Conservation (phyloP, 2,888 invertebrate genomes). For the Acholoe squamosa region DNA sequence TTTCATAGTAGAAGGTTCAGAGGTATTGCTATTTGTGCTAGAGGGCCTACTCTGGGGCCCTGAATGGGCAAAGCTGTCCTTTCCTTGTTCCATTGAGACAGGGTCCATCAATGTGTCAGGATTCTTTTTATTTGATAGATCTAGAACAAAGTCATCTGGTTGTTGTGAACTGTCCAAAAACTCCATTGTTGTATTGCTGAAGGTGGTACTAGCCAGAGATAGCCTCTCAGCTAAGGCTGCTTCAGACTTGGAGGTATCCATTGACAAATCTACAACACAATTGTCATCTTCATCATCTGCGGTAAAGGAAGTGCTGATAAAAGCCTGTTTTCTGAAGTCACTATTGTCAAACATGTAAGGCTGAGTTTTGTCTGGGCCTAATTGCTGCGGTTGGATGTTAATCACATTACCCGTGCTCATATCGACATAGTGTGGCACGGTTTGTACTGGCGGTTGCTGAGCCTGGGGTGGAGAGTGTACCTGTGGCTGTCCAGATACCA, state of each 20-base stretch:
- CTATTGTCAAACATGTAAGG: slow-evolving; percentile 12
- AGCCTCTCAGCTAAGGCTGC: slow-evolving; percentile 40
- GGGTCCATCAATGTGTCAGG: neutral
- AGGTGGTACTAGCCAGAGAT: slow-evolving; percentile 9
- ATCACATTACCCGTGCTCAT: slow-evolving; percentile 40
- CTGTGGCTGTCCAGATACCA: slow-evolving; percentile 22
- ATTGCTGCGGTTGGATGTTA: slow-evolving; percentile 39
- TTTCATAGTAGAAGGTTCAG: neutral
- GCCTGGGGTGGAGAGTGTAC: neutral
- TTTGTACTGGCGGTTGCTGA: neutral
- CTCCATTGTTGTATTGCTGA: slow-evolving; percentile 19
- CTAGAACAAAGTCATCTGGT: slow-evolving; percentile 22
- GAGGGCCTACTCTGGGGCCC: neutral
- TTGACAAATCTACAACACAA: slow-evolving; percentile 42
- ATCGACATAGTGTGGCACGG: slow-evolving; percentile 25
- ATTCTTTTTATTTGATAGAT: slow-evolving; percentile 45
- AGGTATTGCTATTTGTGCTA: neutral
- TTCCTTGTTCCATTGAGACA: neutral
- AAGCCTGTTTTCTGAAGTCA: slow-evolving; percentile 20
- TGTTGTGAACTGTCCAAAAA: neutral
- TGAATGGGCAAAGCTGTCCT: neutral
- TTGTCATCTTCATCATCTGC: slow-evolving; percentile 43
- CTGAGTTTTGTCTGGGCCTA: neutral
- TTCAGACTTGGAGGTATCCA: slow-evolving; percentile 39
- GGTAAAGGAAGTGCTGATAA: neutral